Conservation (phyloP, 1,140 invertebrate genomes). For the Cryptotermes secundus region DNA sequence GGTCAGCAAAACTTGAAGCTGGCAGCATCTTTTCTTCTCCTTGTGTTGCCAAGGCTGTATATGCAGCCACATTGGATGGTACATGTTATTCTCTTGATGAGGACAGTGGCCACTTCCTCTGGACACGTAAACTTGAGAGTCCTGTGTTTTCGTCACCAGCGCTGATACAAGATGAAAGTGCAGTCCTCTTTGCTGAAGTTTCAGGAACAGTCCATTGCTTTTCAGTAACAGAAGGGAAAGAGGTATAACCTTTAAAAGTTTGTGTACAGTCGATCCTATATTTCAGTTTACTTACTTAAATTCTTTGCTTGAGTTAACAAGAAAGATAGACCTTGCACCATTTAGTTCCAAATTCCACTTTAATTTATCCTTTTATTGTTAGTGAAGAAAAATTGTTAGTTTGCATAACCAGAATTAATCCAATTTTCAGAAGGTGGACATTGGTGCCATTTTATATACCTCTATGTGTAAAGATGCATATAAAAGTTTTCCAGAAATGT, state of each 20-base stretch:
- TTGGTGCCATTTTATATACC: no score
- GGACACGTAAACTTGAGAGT: constrained; percentile 54
- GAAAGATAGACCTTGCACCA: no score
- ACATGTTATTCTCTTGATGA: constrained; percentile 53
- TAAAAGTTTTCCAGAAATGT: no score
- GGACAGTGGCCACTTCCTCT: constrained; percentile 49
- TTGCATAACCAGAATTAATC: no score
- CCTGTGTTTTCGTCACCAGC: constrained; percentile 65
- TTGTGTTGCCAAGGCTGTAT: constrained; percentile 48
- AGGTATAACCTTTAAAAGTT: constrained; percentile 42
- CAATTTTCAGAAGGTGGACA: no score
- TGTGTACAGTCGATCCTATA: no score
- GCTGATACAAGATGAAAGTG: constrained; percentile 49
- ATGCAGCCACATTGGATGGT: constrained; percentile 60
- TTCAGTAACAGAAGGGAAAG: constrained; percentile 45
- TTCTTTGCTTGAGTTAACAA: no score
- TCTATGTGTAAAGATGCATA: no score
- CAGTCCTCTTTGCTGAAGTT: constrained; percentile 57
- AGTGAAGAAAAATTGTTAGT: no score
- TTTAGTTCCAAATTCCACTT: no score
- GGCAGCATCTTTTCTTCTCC: constrained; percentile 63
- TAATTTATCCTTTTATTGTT: no score
- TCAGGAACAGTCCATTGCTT: constrained; percentile 57
- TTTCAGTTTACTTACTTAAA: no score
- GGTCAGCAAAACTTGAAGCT: constrained; percentile 49